Base-by-base conservation (phyloP, 2,113 vertebrate genomes). In the Zootoca vivipara region DNA sequence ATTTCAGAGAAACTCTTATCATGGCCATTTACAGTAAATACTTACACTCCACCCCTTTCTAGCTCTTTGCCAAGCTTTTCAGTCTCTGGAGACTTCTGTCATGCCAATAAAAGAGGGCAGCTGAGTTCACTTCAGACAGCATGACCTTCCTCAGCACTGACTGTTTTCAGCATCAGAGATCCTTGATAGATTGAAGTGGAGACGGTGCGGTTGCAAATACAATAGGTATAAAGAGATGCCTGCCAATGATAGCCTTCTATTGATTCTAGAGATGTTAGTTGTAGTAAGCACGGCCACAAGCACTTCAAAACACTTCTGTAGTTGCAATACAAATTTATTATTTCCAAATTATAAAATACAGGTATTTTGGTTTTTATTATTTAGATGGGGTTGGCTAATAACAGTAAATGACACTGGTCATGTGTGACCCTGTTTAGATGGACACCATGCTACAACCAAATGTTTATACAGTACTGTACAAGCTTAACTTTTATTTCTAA, bases 11-110 rank as follows among this genome's bases (percentile, higher is more conserved):
- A 90, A 42, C 40, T 85, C 77, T 78, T 91, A 24, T 80, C 65
- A 91, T 89, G 88, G 72, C 92, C 5, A 91, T 94, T 95, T 95
- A 73, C 30, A 89, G 24, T 87, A 86, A 88, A 87, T 93, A 78
- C 52, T 91, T 94, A 91, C 87, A 89, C 89, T 94, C 9, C 18
- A 35, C 1, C 67, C 35, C 72, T 81, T 94, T 91, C 69, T 24
- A 28, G 88, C 82, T 94, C 91, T 80, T 90, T 82, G 42, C 42
- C 84, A 82, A 75, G 16, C 52, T 20, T 92, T 91, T 18, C 1
- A 40, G 13, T 92, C n/a, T 89, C 87, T 87, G 67, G 90, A 78
- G 84, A 86, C 56, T 90, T 3, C 85, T 94, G 70, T 26, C 79
- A 90, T 89, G 64, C 81, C 86, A 94, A 79, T 85, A 91, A 85